A percentile compares a stretch with the other conserved stretches of the same genome.
Conservation (phyloP, 2,888 invertebrate genomes). For the Heteropelma amictum region DNA sequence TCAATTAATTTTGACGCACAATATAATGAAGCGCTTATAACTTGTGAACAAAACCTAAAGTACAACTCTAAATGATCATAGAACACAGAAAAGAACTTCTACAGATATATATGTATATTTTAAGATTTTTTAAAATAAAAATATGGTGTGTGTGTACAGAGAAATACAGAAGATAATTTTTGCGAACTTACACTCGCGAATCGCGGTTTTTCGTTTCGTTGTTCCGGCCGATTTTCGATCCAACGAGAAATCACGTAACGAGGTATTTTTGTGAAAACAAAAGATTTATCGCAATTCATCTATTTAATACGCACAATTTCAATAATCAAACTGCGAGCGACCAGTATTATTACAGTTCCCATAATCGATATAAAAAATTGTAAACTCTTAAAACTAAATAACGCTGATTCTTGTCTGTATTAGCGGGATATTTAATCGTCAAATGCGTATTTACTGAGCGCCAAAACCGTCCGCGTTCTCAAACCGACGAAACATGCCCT, state of each 20-base stretch:
- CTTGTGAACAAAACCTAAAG: constrained; percentile 36
- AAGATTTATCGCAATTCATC: too few species aligned
- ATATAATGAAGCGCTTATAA: constrained; percentile 24
- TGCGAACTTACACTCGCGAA: too few species aligned
- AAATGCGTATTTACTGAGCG: neutral
- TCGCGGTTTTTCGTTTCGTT: too few species aligned
- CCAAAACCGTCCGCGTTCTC: too few species aligned
- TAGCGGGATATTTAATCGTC: neutral
- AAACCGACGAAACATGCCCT: too few species aligned
- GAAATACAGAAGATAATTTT: constrained; percentile 4
- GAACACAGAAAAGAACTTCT: neutral
- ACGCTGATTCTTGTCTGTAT: too few species aligned
- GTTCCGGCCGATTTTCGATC: too few species aligned
- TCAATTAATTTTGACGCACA: constrained; percentile 34
- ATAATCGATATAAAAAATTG: neutral
- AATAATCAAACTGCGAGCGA: too few species aligned
- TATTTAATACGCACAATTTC: too few species aligned
- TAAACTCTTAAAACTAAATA: neutral
- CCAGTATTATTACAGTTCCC: too few species aligned
- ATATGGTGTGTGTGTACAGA: neutral
- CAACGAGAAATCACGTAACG: too few species aligned
- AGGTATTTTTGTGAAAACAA: too few species aligned
- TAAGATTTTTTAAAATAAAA: constrained; percentile 23
- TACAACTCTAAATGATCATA: constrained; percentile 43
- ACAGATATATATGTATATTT: constrained; percentile 23